Conservation (phyloP, 2,797 vertebrate genomes). For the Enteromius radiatus region DNA sequence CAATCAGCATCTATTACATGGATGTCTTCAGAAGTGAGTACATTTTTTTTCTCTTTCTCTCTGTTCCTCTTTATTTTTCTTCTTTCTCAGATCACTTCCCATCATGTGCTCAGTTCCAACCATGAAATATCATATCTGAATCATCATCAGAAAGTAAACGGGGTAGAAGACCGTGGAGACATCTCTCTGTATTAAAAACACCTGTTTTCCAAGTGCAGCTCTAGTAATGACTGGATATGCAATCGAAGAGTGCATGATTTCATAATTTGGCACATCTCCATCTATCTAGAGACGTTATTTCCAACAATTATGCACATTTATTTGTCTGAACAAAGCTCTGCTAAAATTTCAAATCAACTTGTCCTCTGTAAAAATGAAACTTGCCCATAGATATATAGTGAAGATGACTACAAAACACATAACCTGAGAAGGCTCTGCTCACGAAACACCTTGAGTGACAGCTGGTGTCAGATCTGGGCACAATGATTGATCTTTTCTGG, state of each 20-base stretch:
- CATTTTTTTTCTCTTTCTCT: slow-evolving; percentile 13
- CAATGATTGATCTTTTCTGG: neutral
- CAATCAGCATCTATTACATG: slow-evolving; percentile 83
- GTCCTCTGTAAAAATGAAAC: slow-evolving; percentile 52
- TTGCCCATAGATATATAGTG: neutral
- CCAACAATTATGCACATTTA: slow-evolving; percentile 74
- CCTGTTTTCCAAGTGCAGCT: slow-evolving; percentile 78
- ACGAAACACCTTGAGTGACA: neutral
- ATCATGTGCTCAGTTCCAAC: slow-evolving; percentile 67
- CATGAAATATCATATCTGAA: slow-evolving; percentile 82
- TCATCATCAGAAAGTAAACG: slow-evolving; percentile 72
- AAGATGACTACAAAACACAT: neutral
- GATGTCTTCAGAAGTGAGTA: slow-evolving; percentile 69
- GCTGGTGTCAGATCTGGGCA: neutral
- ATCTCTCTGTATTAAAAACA: slow-evolving; percentile 77
- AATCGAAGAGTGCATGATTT: slow-evolving; percentile 75
- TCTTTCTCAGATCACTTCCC: slow-evolving; percentile 74
- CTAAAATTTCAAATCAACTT: slow-evolving; percentile 55
- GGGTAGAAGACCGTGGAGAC: slow-evolving; percentile 67
- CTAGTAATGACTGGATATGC: slow-evolving; percentile 75
- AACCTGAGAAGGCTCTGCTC: neutral
- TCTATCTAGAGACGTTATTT: slow-evolving; percentile 77
- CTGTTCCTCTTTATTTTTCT: slow-evolving; percentile 57
- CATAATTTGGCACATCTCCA: slow-evolving; percentile 76
- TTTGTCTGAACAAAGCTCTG: slow-evolving; percentile 64